Evolutionary conservation across 2,888 invertebrate species (phyloP).

Genomic region (Heliconius erato): DNA sequence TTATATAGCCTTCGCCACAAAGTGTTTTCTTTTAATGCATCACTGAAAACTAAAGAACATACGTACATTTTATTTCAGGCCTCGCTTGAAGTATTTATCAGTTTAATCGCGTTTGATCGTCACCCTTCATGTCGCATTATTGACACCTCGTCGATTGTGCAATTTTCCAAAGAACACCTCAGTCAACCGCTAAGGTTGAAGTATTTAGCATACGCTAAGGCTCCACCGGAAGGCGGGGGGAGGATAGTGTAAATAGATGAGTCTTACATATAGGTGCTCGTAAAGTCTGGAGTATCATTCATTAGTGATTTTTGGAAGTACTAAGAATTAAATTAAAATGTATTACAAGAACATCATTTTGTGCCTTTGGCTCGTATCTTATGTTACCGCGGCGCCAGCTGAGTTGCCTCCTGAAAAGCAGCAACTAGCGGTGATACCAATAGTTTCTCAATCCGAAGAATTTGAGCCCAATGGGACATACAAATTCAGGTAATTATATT

Average conservation of each 20-base stretch:
- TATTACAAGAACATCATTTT: conserved; percentile 55
- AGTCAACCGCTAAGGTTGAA: conserved; percentile 83
- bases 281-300: conserved; percentile 80
- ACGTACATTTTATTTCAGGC: conserved; percentile 47
- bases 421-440: conserved; percentile 79
- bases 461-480: conserved; percentile 83
- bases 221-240: conserved; percentile 81
- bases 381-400: conserved; percentile 59
- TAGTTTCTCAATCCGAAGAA: conserved; percentile 82
- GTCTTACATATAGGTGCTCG: conserved; percentile 81
- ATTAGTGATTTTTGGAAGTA: conserved; percentile 72
- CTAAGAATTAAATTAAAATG: conserved; percentile 62
- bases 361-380: conserved; percentile 57
- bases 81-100: conserved; percentile 61
- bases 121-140: conserved; percentile 76
- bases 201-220: conserved; percentile 82
- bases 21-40: conserved; percentile 46
- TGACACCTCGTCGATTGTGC: conserved; percentile 82
- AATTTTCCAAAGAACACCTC: conserved; percentile 82
- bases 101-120: conserved; percentile 69
- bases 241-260: conserved; percentile 83
- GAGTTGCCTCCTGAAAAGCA: conserved; percentile 70
- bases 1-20: neutral
- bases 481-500: conserved; percentile 74
- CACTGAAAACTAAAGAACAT: conserved; percentile 55